Evolutionary conservation across 2,888 invertebrate species (phyloP).

Genomic region (Tyria jacobaeae): DNA sequence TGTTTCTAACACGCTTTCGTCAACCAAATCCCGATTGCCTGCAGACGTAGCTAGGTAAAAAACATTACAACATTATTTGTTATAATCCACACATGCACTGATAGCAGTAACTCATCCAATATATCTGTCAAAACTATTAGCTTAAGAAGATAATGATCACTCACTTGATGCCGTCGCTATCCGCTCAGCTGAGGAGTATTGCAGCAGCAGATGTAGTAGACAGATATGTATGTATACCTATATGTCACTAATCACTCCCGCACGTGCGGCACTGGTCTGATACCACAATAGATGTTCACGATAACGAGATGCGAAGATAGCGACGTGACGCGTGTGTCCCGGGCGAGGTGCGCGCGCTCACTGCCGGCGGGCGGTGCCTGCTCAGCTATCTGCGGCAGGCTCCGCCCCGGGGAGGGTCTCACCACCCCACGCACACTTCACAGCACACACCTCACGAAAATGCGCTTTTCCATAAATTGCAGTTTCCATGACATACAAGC

Average conservation of each 20-base stretch:
- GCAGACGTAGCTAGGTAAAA: not conserved
- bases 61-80: not conserved
- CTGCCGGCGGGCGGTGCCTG: conserved; percentile 50
- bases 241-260: conserved; percentile 49
- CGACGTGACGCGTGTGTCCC: conserved; percentile 54
- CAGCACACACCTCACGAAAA: conserved; percentile 47
- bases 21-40: not conserved
- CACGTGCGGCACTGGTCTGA: conserved; percentile 43
- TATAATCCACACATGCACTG: not conserved
- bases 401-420: conserved; percentile 37
- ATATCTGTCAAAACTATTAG: no score
- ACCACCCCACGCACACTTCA: conserved; percentile 26
- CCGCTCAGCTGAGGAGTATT: not conserved
- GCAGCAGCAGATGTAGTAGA: conserved; percentile 5
- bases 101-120: not conserved
- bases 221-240: not conserved
- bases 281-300: conserved; percentile 43
- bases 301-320: conserved; percentile 41
- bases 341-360: conserved; percentile 64
- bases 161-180: conserved; percentile 27
- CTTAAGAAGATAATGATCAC: conserved; percentile 14
- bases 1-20: no score
- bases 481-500: conserved; percentile 39
- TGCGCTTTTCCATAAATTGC: conserved; percentile 65
- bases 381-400: conserved; percentile 36